Base-by-base conservation (phyloP, 1,140 invertebrate genomes). In the Drosophila fuyamai region DNA sequence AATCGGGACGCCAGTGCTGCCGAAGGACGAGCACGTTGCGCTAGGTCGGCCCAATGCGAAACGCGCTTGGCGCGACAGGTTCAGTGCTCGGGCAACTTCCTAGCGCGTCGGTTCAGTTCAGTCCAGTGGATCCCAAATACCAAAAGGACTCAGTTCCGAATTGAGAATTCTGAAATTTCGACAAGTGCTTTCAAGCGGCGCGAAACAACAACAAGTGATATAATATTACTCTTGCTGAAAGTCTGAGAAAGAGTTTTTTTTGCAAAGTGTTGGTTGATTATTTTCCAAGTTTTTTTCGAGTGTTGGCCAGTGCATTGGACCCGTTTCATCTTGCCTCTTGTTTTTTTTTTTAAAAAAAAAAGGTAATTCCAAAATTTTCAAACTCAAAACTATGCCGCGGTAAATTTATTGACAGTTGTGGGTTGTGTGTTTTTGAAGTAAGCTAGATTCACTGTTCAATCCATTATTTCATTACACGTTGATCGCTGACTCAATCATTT, bases 61-160 rank as follows among this genome's bases (percentile, higher is more conserved):
- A 55, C 44, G 57, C 57, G 84, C 81, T 74, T 75, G 70, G 57
- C 66, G 71, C 55, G 66, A 48, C 70, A 81, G 70, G 58, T 85
- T 90, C 81, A 90, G 85, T 90, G 86, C 85, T 90, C 85, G 85
- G 86, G 71, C 85, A 90, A 90, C 85, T 79, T 90, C 78, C 78
- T 66, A 90, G 82, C 86, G 85, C 85, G 85, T 90, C 86, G 85
- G 84, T 89, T 84, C 61, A 76, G 53, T 54, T 73, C 51, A 67
- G 36, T 67, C 62, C 35, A 56, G 63, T 71, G 51, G 35, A 48
- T 50, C 32, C 40, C 36, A 47, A 32, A 35, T 10, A 29, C 59
- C 23, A 47, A 14, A 55, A 9, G 54, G 27, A 59, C 60, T 12
- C 16, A 14, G 53, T 41, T 32, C 13, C 36, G 27, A 60, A 32